Percentiles rank a stretch among this genome's conserved stretches.
Evolutionary conservation across 2,888 invertebrate genomes (phyloP).

Genomic region (Neria commutata): DNA sequence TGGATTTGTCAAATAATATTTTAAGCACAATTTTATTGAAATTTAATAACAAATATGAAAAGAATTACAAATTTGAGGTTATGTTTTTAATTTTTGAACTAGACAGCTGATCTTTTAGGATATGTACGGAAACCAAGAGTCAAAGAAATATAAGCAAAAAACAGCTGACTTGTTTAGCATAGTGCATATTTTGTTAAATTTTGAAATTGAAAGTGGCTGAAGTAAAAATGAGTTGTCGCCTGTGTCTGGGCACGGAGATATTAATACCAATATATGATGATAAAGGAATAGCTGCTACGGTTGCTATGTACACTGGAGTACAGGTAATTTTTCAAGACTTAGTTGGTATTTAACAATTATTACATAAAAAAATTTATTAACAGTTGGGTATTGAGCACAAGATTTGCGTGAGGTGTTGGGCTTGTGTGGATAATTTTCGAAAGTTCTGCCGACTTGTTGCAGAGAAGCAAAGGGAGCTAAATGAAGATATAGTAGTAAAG

Average conservation of each 20-base stretch:
- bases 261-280: slow-evolving; percentile 19
- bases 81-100: background rate
- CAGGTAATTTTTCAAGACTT: slow-evolving; percentile 5
- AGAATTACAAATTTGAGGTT: background rate
- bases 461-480: background rate
- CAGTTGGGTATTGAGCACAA: background rate
- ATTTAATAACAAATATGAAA: background rate
- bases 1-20: background rate
- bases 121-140: background rate
- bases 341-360: background rate
- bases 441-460: slow-evolving; percentile 17
- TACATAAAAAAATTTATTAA: too few relatives aligned
- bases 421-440: slow-evolving; percentile 18
- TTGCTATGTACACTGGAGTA: slow-evolving; percentile 4
- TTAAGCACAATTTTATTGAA: too few relatives aligned
- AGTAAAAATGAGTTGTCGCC: slow-evolving; percentile 12
- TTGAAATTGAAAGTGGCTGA: too few relatives aligned
- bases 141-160: background rate
- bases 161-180: too few relatives aligned
- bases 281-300: slow-evolving; percentile 6
- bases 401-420: slow-evolving; percentile 22
- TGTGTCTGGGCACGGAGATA: slow-evolving; percentile 17
- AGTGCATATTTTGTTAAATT: too few relatives aligned
- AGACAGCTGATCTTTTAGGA: slow-evolving; percentile 21
- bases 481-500: too few relatives aligned